These are phyloP conservation scores for Zelostemma sp. DNA, from an alignment of 1,140 invertebrate species.

Conservation along the genomic window DNA sequence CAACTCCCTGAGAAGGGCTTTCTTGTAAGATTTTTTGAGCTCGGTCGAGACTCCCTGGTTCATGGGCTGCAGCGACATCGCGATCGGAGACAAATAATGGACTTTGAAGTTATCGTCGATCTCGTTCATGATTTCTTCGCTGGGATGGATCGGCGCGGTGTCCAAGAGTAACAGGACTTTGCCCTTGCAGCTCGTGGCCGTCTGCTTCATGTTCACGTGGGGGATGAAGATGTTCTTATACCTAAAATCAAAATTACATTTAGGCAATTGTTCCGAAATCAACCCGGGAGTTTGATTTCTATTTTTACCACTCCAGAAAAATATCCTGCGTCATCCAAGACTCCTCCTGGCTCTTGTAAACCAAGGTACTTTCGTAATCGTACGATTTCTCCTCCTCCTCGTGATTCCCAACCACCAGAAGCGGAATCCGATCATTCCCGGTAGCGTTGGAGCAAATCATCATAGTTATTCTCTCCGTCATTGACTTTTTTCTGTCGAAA, in stretches of 20 bases:
- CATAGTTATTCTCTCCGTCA: neutral
- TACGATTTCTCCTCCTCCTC: neutral
- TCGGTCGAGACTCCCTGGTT: neutral
- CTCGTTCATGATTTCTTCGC: neutral
- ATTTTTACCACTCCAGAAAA: slow-evolving; percentile 3
- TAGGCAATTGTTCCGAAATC: no score
- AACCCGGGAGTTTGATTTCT: no score
- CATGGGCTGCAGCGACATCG: neutral
- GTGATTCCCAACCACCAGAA: neutral
- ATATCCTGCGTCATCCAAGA: neutral
- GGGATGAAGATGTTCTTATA: neutral
- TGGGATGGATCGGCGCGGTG: neutral
- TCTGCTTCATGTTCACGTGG: slow-evolving; percentile 1
- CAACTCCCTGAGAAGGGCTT: neutral
- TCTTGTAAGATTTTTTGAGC: neutral
- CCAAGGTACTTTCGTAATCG: neutral
- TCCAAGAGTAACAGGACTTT: neutral
- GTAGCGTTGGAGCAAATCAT: neutral
- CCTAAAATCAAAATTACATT: neutral
- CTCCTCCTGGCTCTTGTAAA: neutral
- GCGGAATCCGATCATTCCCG: neutral
- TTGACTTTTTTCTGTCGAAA: neutral
- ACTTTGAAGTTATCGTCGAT: neutral
- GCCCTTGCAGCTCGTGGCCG: neutral
- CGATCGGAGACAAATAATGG: neutral